Base-by-base conservation (phyloP, 2,888 invertebrate species). In the Carabus problematicus region DNA sequence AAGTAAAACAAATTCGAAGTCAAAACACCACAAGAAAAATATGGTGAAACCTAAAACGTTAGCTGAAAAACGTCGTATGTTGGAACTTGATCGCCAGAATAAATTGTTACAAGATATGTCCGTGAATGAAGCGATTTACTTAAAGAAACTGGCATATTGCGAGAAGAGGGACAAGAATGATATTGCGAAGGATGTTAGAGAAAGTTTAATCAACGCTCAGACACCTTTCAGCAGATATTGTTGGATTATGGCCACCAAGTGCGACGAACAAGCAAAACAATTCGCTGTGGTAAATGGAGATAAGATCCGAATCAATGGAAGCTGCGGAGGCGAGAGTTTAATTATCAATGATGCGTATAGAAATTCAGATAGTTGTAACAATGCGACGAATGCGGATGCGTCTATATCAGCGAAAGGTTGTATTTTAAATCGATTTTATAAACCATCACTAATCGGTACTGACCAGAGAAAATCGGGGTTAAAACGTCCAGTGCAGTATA, bases 21-120 rank as follows among this genome's bases (percentile, higher is more conserved):
- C 55, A 43, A 74, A 63, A 42, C 67, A 69, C 8, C n/a, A 14
- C 3, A 71, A 60, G 9, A 79, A 78, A 12, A 78, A 79, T 43
- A 71, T 79, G 9, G 77, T 79, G 18, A 83, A 84, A 69, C 79
- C 85, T 1, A 82, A 85, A 71, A 86, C 86, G 0, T 80, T 86
- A 1, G 86, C 85, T 0, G 85, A 86, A 73, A 83, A 85, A 67
- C 78, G 86, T 8, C 77, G 77, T 60, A 79, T 85, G 70, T 73
- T 85, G 45, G 82, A 83, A 72, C 74, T 77, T n/a, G 55, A 70
- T 43, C 70, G 69, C 0, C 60, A 70, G 41, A 81, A 80, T 56
- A 77, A 80, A 72, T 75, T 78, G 8, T 79, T 83, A 14, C 81
- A 82, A 29, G 82, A 83, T 71, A 83, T 82, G 60, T 81, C 82